Base-by-base conservation (phyloP, 2,113 vertebrate species). In the Chamaetylas fuelleborni region DNA sequence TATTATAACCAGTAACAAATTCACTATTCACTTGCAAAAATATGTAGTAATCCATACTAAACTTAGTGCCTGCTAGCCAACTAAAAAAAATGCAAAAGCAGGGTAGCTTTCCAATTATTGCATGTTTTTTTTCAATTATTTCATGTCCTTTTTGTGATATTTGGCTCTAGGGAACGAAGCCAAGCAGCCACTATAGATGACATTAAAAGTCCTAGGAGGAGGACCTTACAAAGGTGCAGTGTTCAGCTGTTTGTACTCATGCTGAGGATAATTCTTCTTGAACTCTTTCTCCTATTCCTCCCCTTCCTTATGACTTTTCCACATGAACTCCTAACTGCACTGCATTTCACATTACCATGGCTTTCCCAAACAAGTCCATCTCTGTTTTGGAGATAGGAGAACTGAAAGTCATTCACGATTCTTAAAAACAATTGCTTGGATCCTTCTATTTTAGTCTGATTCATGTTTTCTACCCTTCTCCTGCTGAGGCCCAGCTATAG, bases 101-200 rank as follows among this genome's bases (percentile, higher is more conserved):
- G 9, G 9, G 14, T 66, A 79, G 19, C 58, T 66, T 81, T 84
- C n/a, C 23, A 34, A 13, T 42, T 42, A 56, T 7, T 56, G 19
- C 23, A 23, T 51, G 8, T 25, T 19, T 9, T 26, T 26, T 78
- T 84, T 73, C 38, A 43, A 28, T 47, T n/a, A 34, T 18, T 57
- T 9, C 43, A 36, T 40, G 12, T 29, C 14, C 15, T 11, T 74
- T 90, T 79, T 43, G 17, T 38, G 47, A 29, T 26, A 65, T 14
- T 67, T 91, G 71, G 19, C 8, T 40, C 29, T 70, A 67, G 13
- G 26, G 60, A 25, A 67, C 40, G 54, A 76, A 81, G 42, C 22
- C 1, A 2, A 73, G 19, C 0, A 0, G 19, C 16, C 40, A 62
- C 29, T 5, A 25, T 0, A 56, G 42, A 22, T 89, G 38, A 43